These are phyloP conservation scores for Caenorhabditis uteleia DNA, from an alignment of 2,888 invertebrate species.

Conservation along the genomic window DNA sequence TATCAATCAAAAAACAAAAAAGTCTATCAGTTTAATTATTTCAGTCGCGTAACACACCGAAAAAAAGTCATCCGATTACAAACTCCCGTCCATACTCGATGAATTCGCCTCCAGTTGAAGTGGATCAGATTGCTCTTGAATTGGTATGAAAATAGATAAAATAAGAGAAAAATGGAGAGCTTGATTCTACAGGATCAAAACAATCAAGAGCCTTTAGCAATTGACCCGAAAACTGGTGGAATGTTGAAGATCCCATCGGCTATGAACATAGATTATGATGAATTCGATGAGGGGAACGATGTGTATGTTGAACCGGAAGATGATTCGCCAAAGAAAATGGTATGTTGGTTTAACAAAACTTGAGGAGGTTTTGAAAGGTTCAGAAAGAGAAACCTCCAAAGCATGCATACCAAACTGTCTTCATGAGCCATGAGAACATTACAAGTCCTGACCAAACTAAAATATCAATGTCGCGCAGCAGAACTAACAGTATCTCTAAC, in stretches of 20 bases:
- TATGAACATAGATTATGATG: neutral
- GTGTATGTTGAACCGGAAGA: neutral
- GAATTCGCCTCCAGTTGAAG: too few relatives aligned
- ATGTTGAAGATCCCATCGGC: neutral
- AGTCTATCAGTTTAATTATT: too few relatives aligned
- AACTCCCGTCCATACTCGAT: too few relatives aligned
- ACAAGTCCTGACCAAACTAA: neutral
- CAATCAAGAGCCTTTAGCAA: neutral
- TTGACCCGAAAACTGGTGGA: too few relatives aligned
- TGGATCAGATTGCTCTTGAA: too few relatives aligned
- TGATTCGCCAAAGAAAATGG: neutral
- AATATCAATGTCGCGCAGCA: neutral
- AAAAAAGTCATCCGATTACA: too few relatives aligned
- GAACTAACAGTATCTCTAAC: too few relatives aligned
- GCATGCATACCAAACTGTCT: slow-evolving; percentile 9
- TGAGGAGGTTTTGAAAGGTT: neutral
- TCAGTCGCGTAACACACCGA: too few relatives aligned
- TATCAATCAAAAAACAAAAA: too few relatives aligned
- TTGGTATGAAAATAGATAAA: too few relatives aligned
- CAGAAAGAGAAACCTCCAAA: slow-evolving; percentile 4
- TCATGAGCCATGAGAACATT: slow-evolving; percentile 15
- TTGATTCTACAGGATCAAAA: neutral
- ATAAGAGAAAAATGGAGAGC: slow-evolving; percentile 1
- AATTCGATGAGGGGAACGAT: neutral
- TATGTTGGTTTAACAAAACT: too few relatives aligned